Evolutionary conservation across 64 coral and sea anemone species (phyloP).

Genomic region (Montipora cactus): DNA sequence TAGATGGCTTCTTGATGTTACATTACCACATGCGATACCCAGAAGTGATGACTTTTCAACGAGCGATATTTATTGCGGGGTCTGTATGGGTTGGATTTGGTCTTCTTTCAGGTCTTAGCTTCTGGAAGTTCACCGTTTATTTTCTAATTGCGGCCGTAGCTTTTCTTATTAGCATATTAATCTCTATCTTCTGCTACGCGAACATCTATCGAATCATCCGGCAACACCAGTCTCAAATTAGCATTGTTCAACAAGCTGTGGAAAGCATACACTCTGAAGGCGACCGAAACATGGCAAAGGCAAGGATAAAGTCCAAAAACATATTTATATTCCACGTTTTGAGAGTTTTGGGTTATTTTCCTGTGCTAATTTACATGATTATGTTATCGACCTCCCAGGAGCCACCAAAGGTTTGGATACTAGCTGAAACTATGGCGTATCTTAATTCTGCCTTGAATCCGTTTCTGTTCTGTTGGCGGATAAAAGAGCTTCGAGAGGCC

Average conservation of each 20-base stretch:
- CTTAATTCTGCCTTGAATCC: conserved; percentile 10
- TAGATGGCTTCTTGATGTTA: conserved; percentile 3
- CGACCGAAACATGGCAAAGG: too few species aligned
- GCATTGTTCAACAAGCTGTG: neutral
- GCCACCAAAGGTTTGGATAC: neutral
- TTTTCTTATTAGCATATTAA: neutral
- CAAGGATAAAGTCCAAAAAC: neutral
- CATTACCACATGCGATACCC: conserved; percentile 12
- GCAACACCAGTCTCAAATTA: neutral
- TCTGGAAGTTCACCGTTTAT: neutral
- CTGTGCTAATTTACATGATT: neutral
- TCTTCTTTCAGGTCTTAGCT: neutral
- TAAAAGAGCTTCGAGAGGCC: conserved; percentile 9
- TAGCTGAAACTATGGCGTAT: neutral
- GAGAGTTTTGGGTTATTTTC: conserved; percentile 1
- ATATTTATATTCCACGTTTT: conserved; percentile 17
- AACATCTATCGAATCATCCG: neutral
- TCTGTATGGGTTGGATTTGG: neutral
- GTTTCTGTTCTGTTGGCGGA: conserved; percentile 18
- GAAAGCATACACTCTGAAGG: neutral
- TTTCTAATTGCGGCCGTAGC: neutral
- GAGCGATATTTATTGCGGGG: neutral
- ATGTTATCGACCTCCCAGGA: neutral
- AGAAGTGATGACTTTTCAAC: neutral
- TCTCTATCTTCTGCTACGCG: neutral